Conservation (phyloP, 2,797 vertebrate species). For the Melanotaenia parkinsoni region DNA sequence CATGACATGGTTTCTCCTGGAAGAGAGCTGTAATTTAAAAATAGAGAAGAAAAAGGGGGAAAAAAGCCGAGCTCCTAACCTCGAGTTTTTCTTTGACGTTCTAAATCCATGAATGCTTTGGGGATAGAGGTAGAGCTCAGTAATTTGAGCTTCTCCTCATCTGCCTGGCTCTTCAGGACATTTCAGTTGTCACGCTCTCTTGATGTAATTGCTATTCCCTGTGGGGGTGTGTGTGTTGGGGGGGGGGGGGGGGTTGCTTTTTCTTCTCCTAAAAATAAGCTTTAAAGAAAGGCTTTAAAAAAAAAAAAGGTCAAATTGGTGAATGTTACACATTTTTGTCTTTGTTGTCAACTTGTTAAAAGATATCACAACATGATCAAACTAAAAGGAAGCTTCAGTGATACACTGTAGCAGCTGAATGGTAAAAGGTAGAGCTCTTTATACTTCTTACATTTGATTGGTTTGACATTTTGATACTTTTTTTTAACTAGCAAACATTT, state of each 20-base stretch:
- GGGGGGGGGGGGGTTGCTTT: conserved; percentile 1
- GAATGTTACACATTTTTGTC: conserved; percentile 6
- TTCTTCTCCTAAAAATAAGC: conserved; percentile 31
- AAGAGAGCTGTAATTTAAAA: conserved; percentile 63
- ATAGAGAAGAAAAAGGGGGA: background rate
- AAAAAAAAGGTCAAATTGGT: conserved; percentile 14
- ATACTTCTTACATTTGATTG: background rate
- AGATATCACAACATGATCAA: conserved; percentile 22
- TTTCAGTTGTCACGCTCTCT: conserved; percentile 23
- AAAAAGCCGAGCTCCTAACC: conserved; percentile 10
- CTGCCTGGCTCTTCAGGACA: conserved; percentile 9
- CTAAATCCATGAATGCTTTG: conserved; percentile 17
- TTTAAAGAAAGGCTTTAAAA: background rate
- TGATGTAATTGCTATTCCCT: conserved; percentile 24
- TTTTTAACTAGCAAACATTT: background rate
- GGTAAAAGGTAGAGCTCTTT: conserved; percentile 4
- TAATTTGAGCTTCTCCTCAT: conserved; percentile 13
- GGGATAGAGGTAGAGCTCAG: conserved; percentile 16
- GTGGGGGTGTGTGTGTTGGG: background rate
- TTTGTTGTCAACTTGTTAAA: conserved; percentile 28
- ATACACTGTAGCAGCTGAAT: conserved; percentile 11
- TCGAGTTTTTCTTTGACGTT: conserved; percentile 22
- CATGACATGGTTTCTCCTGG: conserved; percentile 41
- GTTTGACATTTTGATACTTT: background rate
- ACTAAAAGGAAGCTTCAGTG: conserved; percentile 11